These are phyloP conservation scores for Microtus montanus DNA, from an alignment of 2,113 vertebrate species.

Conservation along the genomic window DNA sequence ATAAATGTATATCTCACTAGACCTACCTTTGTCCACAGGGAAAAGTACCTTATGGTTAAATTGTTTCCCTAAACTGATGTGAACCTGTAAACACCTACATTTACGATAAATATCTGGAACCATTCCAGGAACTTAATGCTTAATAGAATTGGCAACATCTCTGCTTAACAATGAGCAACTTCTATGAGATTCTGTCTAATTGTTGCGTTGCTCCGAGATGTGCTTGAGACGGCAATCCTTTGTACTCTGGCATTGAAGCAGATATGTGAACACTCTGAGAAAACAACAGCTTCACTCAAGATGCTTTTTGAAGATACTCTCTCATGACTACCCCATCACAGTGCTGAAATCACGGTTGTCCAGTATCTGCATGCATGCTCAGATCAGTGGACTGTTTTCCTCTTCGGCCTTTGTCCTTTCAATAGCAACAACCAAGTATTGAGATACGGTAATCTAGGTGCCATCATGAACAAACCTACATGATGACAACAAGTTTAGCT, in stretches of 20 bases:
- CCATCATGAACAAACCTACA: not conserved
- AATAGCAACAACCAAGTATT: not conserved
- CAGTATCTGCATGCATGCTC: not conserved
- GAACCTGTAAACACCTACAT: not conserved
- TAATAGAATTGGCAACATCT: not conserved
- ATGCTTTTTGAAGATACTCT: not conserved
- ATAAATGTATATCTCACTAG: not conserved
- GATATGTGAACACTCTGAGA: not conserved
- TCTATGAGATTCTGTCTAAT: not conserved
- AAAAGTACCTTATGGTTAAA: not conserved
- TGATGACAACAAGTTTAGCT: not conserved
- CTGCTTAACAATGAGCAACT: not conserved
- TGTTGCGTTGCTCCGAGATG: not conserved
- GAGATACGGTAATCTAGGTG: not conserved
- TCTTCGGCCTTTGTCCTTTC: not conserved
- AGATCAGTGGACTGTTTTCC: not conserved
- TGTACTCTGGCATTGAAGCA: not conserved
- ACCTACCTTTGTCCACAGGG: not conserved
- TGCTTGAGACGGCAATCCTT: not conserved
- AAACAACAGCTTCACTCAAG: not conserved
- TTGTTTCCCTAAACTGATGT: not conserved
- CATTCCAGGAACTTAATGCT: accelerated
- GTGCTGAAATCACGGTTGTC: not conserved
- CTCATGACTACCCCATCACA: not conserved
- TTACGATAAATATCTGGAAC: accelerated